Base-by-base conservation (phyloP, 1,140 invertebrate species). In the Mizuhopecten yessoensis region DNA sequence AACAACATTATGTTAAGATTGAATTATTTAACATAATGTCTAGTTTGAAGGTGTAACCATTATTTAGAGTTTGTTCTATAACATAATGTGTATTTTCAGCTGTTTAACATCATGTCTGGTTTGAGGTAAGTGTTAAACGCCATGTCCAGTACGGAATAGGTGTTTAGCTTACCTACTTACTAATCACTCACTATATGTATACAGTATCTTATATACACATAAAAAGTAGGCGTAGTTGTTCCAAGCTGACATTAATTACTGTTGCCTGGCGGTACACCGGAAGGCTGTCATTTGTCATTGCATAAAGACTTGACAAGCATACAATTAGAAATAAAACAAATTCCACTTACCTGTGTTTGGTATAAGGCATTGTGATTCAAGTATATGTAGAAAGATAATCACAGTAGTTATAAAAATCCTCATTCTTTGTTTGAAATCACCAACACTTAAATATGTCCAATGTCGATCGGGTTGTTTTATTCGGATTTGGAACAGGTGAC, bases 201-300 rank as follows among this genome's bases (percentile, higher is more conserved):
- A 17, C 1, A 5, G n/a, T 75, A 29, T 17, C 9, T 45, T 39
- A 49, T 49, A 49, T 15, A 49, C 45, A 13, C 11, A n/a, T n/a
- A 75, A n/a, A 75, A 23, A 75, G 57, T 75, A 75, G 57, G 42
- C 42, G 42, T 45, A 9, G 1, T n/a, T 75, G 29, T 29, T 17
- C 11, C 2, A 17, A 11, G 23, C 9, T 3, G 20, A 75, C 57
- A 75, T 75, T 75, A 75, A 75, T 75, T 75, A 75, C 45, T 23
- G 45, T 49, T 49, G 45, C 57, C 57, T 75, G 57, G n/a, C 57
- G 45, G 45, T 75, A 75, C 57, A 75, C 57, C 57, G 57, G 57
- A 75, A 75, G 57, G 57, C 57, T 75, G 57, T 75, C 57, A 75
- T 75, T 75, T 75, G 57, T 75, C 57, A 75, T 29, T 75, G 29